Evolutionary conservation across 2,888 invertebrate species (phyloP).

Genomic region (Melolontha melolontha): DNA sequence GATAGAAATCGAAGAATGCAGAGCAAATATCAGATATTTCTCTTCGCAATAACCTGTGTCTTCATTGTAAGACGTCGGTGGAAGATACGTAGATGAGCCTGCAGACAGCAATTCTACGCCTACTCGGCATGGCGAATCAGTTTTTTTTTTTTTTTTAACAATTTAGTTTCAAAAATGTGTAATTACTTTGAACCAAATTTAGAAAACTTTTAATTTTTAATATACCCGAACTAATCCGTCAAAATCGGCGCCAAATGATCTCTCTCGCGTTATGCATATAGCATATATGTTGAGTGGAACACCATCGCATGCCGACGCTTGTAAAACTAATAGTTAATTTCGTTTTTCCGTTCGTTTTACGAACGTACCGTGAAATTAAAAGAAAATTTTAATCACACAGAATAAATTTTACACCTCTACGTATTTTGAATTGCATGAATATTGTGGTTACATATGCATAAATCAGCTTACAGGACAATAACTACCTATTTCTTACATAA

Average conservation of each 20-base stretch:
- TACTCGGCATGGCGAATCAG: constrained; percentile 5
- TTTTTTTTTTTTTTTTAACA: not conserved
- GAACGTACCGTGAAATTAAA: constrained; percentile 26
- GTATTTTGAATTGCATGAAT: not conserved
- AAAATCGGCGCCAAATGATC: constrained; percentile 14
- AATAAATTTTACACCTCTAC: constrained; percentile 18
- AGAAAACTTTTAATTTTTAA: constrained; percentile 23
- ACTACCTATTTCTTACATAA: not conserved
- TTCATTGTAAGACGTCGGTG: too few species aligned
- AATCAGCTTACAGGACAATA: not conserved
- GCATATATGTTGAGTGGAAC: not conserved
- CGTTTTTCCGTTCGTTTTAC: constrained; percentile 22
- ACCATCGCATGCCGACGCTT: not conserved
- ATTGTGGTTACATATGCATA: constrained; percentile 8
- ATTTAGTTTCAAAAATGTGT: constrained; percentile 1
- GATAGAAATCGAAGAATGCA: too few species aligned
- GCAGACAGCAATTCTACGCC: not conserved
- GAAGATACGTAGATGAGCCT: too few species aligned
- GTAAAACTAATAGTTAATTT: constrained; percentile 30
- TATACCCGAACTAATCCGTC: constrained; percentile 26
- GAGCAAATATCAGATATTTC: too few species aligned
- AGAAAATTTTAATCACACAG: constrained; percentile 26
- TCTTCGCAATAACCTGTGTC: too few species aligned
- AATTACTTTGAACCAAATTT: constrained; percentile 16
- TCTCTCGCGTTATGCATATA: not conserved